Evolutionary conservation across 2,113 vertebrate genomes (phyloP).

Genomic region (Gasterosteus aculeatus): DNA sequence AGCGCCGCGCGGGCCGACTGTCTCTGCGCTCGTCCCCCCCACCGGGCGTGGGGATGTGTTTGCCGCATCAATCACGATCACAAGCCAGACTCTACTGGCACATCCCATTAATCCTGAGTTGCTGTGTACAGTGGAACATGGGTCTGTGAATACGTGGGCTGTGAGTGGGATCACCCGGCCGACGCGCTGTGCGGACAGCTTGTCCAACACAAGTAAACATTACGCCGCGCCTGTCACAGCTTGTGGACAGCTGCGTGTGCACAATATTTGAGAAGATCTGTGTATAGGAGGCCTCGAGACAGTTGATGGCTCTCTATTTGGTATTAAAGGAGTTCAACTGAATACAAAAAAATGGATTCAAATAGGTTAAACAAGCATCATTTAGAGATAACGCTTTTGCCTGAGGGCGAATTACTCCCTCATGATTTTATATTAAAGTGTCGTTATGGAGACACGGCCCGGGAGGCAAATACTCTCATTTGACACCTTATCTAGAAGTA

Average conservation of each 20-base stretch:
- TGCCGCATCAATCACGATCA: conserved; percentile 31
- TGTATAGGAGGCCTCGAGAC: not conserved
- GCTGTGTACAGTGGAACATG: not conserved
- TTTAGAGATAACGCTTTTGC: not conserved
- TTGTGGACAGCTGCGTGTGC: too few relatives aligned
- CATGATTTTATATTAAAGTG: not conserved
- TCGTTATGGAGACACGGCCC: too few relatives aligned
- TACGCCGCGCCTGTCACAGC: conserved; percentile 3
- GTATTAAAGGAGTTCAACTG: not conserved
- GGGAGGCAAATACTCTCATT: not conserved
- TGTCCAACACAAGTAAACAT: conserved; percentile 44
- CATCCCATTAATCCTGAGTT: conserved; percentile 25
- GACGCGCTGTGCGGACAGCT: conserved; percentile 11
- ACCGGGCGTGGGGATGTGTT: not conserved
- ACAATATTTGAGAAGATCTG: conserved; percentile 6
- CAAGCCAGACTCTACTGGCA: not conserved
- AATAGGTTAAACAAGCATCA: too few relatives aligned
- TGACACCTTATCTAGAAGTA: not conserved
- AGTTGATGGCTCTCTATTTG: not conserved
- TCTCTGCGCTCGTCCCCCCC: not conserved
- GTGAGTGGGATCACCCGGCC: conserved; percentile 6
- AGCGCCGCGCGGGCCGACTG: not conserved
- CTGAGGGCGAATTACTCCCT: not conserved
- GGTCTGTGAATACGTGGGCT: not conserved
- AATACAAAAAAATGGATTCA: not conserved